phyloP scores from a whole-genome alignment of 1,140 invertebrate genomes.

The Colletes gigas region DNA sequence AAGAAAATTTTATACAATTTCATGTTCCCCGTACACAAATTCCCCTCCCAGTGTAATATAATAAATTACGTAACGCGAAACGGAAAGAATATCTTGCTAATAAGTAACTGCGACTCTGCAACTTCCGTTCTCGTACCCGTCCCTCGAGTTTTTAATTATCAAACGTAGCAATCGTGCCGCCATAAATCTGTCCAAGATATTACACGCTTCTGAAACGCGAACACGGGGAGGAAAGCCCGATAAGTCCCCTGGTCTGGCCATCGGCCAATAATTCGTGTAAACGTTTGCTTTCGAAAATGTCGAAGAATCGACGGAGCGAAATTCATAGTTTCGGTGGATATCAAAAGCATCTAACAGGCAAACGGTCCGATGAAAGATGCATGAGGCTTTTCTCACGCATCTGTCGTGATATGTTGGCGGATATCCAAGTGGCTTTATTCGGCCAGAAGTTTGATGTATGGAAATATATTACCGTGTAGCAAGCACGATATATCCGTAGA shows the following conservation, averaged over 20 bases:
- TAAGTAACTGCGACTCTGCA: too few species aligned
- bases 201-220: background rate
- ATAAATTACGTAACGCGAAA: too few species aligned
- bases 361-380: constrained; percentile 19
- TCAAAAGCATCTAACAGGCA: background rate
- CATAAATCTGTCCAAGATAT: constrained; percentile 11
- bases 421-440: constrained; percentile 24
- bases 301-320: background rate
- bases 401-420: constrained; percentile 11
- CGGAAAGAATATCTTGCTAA: too few species aligned
- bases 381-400: constrained; percentile 33
- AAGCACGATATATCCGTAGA: background rate
- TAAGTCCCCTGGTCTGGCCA: background rate
- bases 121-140: background rate
- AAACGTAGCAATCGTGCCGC: background rate
- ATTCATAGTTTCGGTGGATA: background rate
- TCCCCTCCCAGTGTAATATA: too few species aligned
- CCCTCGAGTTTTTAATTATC: constrained; percentile 14
- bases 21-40: too few species aligned
- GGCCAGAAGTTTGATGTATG: background rate
- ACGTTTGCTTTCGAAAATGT: constrained; percentile 5
- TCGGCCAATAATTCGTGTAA: constrained; percentile 17
- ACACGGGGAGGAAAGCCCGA: background rate
- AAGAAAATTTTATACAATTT: too few species aligned
- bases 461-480: background rate